Conservation (phyloP, 2,113 vertebrate genomes). For the Marmota monax region DNA sequence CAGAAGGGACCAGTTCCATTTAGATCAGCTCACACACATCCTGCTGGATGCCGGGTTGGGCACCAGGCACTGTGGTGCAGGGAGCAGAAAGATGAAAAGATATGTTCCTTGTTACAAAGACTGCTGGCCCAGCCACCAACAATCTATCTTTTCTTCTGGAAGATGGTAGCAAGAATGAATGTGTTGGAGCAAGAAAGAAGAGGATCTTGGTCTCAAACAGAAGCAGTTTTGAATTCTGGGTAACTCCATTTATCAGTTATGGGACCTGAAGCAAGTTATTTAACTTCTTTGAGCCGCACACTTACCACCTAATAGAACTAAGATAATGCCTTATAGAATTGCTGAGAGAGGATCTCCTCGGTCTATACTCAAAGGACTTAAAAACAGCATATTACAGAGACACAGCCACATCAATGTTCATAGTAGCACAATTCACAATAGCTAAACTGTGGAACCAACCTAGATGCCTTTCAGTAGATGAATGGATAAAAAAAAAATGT, state of each 20-base stretch:
- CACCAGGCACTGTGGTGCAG: neutral
- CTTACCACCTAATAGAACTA: neutral
- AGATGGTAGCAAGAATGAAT: neutral
- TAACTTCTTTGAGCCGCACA: conserved; percentile 1
- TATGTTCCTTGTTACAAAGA: neutral
- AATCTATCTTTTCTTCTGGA: conserved; percentile 34
- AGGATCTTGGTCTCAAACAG: neutral
- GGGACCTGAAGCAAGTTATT: neutral
- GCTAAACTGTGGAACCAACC: too few relatives aligned
- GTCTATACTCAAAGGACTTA: too few relatives aligned
- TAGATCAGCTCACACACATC: neutral
- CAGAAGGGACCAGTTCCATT: neutral
- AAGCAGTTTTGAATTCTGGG: conserved; percentile 37
- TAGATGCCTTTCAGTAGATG: too few relatives aligned
- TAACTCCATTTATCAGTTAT: conserved; percentile 15
- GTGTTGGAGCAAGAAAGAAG: neutral
- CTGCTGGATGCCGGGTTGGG: neutral
- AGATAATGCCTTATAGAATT: neutral
- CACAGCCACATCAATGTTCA: too few relatives aligned
- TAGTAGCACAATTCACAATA: too few relatives aligned
- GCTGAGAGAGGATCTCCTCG: neutral
- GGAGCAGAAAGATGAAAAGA: neutral
- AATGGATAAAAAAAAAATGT: too few relatives aligned
- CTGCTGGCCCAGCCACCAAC: neutral
- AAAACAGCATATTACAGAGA: too few relatives aligned